Base-by-base conservation (phyloP, 2,113 vertebrate species). In the Syngnathus floridae region DNA sequence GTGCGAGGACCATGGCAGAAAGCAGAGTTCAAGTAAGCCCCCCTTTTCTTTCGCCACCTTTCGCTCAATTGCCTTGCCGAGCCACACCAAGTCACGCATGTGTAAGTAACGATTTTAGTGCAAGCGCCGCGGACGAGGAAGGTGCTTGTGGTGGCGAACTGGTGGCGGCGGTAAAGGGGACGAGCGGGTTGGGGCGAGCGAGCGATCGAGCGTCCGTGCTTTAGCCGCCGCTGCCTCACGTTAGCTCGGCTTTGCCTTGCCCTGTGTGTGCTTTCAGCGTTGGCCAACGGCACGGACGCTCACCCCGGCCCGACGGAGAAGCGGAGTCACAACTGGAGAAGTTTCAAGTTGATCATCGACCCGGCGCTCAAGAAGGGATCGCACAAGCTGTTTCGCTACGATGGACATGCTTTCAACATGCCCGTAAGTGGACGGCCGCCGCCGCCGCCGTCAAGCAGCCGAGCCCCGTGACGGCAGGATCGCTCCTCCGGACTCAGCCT, bases 271-370 rank as follows among this genome's bases (percentile, higher is more conserved):
- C 74, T 78, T 87, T 78, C 92, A 97, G 95, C 93, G 93, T 89
- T 96, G 94, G 92, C 93, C 91, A 98, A 97, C 94, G 96, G 96
- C 89, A 96, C 94, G 94, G 96, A 97, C 90, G 93, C 90, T 82
- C 92, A 95, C 83, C 93, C 93, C 90, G 92, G 92, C 88, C 93
- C 95, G 86, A 93, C 90, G 86, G 96, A 98, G 94, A 99, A 93
- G 90, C 94, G 91, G 87, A 94, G 91, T 87, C 94, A 96, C 93
- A 95, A 99, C 86, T 98, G 97, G 93, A 96, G 94, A 95, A 98
- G 96, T 95, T 99, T 97, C 93, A 98, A 98, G 95, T 95, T 99
- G 95, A 95, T 99, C 81, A 95, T 98, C 91, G 97, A 99, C 94
- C 97, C 97, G 70, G 96, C 95, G 84, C 89, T 99, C 80, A 96